These are phyloP conservation scores for Eulemur coronatus DNA, from an alignment of 2,797 vertebrate genomes.

Conservation along the genomic window DNA sequence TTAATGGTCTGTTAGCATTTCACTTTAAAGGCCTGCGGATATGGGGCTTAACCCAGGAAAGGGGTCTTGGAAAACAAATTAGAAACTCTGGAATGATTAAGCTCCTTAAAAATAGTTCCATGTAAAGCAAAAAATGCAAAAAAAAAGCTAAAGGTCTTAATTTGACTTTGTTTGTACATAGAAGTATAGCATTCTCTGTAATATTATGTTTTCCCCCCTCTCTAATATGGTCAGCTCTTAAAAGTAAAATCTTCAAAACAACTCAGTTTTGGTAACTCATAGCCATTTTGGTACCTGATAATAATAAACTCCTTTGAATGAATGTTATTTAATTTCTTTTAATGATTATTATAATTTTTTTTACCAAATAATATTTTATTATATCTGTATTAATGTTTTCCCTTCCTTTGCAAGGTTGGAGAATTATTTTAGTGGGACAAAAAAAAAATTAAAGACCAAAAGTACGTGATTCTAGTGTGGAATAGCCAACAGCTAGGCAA, in stretches of 20 bases:
- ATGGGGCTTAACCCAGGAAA: slow-evolving; percentile 64
- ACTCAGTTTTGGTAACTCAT: not conserved
- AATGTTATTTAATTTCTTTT: slow-evolving; percentile 38
- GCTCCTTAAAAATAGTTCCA: slow-evolving; percentile 49
- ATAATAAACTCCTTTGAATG: not conserved
- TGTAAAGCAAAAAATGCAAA: not conserved
- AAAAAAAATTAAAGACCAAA: not conserved
- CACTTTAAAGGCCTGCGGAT: slow-evolving; percentile 67
- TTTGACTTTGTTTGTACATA: slow-evolving; percentile 31
- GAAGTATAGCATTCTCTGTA: not conserved
- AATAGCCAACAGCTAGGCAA: not conserved
- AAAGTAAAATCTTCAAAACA: slow-evolving; percentile 32
- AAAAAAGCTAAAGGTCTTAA: slow-evolving; percentile 31
- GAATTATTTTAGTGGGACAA: not conserved
- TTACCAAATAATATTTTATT: slow-evolving; percentile 31
- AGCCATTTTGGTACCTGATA: not conserved
- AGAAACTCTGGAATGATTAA: slow-evolving; percentile 61
- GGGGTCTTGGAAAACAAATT: slow-evolving; percentile 70
- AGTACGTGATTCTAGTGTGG: not conserved
- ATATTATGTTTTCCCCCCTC: not conserved
- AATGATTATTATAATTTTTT: slow-evolving; percentile 13
- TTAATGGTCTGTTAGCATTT: slow-evolving; percentile 79
- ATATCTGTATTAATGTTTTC: not conserved
- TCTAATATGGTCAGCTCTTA: not conserved
- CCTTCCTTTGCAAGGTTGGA: slow-evolving; percentile 13